Evolutionary conservation across 1,140 invertebrate genomes (phyloP), one percentile per base, ranked within the genome.

Genomic region (Drosophila neocordata): DNA sequence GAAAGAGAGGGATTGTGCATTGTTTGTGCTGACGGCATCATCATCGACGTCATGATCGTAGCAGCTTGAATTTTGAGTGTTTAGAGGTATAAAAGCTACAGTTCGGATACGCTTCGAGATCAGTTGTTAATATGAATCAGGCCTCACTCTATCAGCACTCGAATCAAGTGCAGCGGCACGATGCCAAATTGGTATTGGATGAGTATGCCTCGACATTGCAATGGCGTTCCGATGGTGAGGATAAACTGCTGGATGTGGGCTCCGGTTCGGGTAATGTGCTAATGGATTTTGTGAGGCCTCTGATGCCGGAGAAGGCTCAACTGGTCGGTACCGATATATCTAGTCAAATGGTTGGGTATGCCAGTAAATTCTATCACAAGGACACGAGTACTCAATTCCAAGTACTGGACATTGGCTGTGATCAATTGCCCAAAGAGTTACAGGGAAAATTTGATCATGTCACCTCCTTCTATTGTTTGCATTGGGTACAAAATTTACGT

Each of bases 401-500:
- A 1, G 91, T 94, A 20, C 83, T 96, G 63, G 95, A 97, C 78
- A 95, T 97, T 52, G 93, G 93, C 1, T 81, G 89, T 3, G 84
- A 94, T 0, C 44, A 48, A 7, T 24, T 91, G 15, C 84, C 89
- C 0, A 48, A 69, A 18, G 65, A 84, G 11, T 27, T 90, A 7
- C 38, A 35, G 0, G 93, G 91, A n/a, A 89, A 91, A 31, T 96
- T 95, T 73, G 93, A 95, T 68, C 95, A 96, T 78, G 93, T 94
- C 1, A 94, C 96, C 56, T 97, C 96, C 0, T 96, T 97, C 77
- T 96, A 96, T 82, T 96, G 96, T 70, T 92, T 97, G 0, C 96
- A 97, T 75, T 97, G 96, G 96, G 94, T 96, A 31, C 94, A 94
- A 65, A 93, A 96, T 79, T 94, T 96, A 76, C 93, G 93, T 94